These are phyloP conservation scores for Syritta pipiens DNA, from an alignment of 2,888 invertebrate species.

Conservation along the genomic window DNA sequence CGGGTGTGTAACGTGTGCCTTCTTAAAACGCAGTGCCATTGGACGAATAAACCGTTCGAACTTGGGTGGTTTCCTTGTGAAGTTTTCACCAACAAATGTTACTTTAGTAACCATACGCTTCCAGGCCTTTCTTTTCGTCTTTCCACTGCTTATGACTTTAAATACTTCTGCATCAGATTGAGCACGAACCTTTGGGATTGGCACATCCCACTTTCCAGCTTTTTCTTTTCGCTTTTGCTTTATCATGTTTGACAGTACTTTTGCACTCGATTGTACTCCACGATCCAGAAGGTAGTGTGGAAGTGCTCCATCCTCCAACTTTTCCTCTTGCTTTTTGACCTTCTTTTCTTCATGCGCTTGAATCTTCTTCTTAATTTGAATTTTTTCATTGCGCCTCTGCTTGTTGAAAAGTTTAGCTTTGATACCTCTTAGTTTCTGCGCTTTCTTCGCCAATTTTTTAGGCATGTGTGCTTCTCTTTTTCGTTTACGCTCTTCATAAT, in stretches of 20 bases:
- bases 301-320: constrained; percentile 93
- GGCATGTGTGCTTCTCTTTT: constrained; percentile 97
- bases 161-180: constrained; percentile 98
- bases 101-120: constrained; percentile 99
- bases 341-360: constrained; percentile 98
- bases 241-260: constrained; percentile 98
- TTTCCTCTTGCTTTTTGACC: constrained; percentile 90
- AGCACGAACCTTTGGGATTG: constrained; percentile 98
- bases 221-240: constrained; percentile 99
- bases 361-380: constrained; percentile 99
- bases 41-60: constrained; percentile 99
- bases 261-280: constrained; percentile 95
- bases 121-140: constrained; percentile 97
- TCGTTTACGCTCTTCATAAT: constrained; percentile 97
- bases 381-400: constrained; percentile 97
- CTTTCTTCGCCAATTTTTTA: constrained; percentile 93
- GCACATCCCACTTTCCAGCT: constrained; percentile 99
- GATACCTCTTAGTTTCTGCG: constrained; percentile 94
- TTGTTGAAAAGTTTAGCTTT: constrained; percentile 99
- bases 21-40: constrained; percentile 97
- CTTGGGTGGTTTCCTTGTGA: constrained; percentile 99
- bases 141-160: constrained; percentile 94
- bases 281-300: constrained; percentile 98
- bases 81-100: constrained; percentile 97
- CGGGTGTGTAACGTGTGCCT: constrained; percentile 99